Base-by-base conservation (phyloP, 2,888 invertebrate genomes). In the Lysandra bellargus region DNA sequence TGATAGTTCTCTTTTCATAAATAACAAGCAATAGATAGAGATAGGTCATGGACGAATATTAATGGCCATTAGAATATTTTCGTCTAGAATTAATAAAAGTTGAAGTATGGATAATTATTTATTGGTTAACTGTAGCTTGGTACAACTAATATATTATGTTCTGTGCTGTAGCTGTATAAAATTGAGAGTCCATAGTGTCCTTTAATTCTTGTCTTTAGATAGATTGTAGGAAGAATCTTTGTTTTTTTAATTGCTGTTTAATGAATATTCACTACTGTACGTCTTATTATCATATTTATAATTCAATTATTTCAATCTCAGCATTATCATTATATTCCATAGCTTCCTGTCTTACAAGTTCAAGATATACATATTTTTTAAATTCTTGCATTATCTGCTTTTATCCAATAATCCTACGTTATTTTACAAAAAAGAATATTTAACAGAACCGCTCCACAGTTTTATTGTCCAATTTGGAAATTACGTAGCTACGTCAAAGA, bases 401-500 rank as follows among this genome's bases (percentile, higher is more conserved):
- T 44, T 44, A 44, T 44, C 9, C 7, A 44, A 44, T 7, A 44
- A 44, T 6, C 44, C 44, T 44, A 7, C 44, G 44, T 44, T 44
- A 44, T 44, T 7, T 7, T 61, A 23, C n/a, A 6, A n/a, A n/a
- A 60, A 60, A 60, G 23, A 6, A 4, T 60, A 61, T 61, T 3
- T 30, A 30, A 30, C 17, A 78, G 74, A 61, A 37, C 84, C 7
- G 82, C 88, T 92, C 91, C 74, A 88, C 5, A 5, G 80, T 84
- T 84, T 81, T 80, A 30, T 69, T 88, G 84, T 90, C 84, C 88
- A 86, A 90, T 92, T 89, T 88, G 84, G 86, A 90, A 92, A 93
- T 93, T 91, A 91, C 90, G 89, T 79, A 49, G 61, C 75, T 86
- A 90, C 90, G 89, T 91, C 88, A 88, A 92, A 92, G 93, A 93